Evolutionary conservation across 1,140 invertebrate species (phyloP).

Genomic region (Brachionus koreanus): DNA sequence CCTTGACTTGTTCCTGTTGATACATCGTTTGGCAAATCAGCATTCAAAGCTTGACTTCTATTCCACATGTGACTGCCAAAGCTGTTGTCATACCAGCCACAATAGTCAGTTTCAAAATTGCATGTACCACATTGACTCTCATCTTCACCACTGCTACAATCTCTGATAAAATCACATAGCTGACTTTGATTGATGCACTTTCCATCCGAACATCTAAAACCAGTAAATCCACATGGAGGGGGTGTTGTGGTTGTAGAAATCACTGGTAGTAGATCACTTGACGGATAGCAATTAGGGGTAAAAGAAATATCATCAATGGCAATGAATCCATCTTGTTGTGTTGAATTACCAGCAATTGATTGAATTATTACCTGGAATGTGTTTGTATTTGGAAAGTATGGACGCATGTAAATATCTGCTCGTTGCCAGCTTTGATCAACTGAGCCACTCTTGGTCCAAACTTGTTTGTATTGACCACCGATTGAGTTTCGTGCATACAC

Average conservation of each 20-base stretch:
- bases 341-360: constrained; percentile 47
- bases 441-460: constrained; percentile 45
- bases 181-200: constrained; percentile 47
- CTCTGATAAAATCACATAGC: constrained; percentile 52
- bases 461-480: constrained; percentile 48
- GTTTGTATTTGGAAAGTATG: not conserved
- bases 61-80: constrained; percentile 50
- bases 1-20: constrained; percentile 42
- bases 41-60: constrained; percentile 38
- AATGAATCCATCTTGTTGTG: constrained; percentile 51
- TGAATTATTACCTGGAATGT: constrained; percentile 16
- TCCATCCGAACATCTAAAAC: constrained; percentile 48
- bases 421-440: constrained; percentile 18
- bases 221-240: constrained; percentile 48
- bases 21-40: constrained; percentile 44
- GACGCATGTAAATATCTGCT: constrained; percentile 10
- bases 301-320: constrained; percentile 57
- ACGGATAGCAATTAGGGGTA: constrained; percentile 48
- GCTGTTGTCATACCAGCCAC: constrained; percentile 47
- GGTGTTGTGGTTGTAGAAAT: constrained; percentile 47
- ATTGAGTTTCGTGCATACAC: constrained; percentile 50
- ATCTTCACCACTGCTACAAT: constrained; percentile 52
- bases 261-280: constrained; percentile 22
- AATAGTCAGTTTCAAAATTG: constrained; percentile 50
- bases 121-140: constrained; percentile 54